Conservation (phyloP, 2,113 vertebrate genomes). For the Salvator merianae region DNA sequence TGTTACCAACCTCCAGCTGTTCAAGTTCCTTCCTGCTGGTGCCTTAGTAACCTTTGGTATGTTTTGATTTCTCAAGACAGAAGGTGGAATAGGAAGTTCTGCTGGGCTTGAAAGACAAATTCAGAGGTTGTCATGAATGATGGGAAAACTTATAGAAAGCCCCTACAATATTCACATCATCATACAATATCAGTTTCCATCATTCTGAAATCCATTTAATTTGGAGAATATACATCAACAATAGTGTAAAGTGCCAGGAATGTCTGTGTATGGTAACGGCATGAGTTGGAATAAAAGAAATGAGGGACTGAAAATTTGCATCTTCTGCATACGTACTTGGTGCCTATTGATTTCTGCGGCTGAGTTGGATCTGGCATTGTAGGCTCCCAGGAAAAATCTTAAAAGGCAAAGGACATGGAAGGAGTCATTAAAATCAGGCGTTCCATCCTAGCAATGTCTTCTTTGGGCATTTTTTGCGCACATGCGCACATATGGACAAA, state of each 20-base stretch:
- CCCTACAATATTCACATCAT: not conserved
- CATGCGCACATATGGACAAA: not conserved
- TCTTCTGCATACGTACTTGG: conserved; percentile 64
- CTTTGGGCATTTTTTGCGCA: not conserved
- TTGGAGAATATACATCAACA: not conserved
- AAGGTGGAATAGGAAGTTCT: conserved; percentile 48
- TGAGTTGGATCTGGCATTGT: conserved; percentile 52
- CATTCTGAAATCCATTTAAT: not conserved
- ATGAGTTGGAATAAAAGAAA: too few species aligned
- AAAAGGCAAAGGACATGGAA: conserved; percentile 48
- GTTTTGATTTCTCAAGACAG: conserved; percentile 57
- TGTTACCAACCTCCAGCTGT: conserved; percentile 66
- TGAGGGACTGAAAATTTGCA: not conserved
- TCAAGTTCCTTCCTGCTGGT: conserved; percentile 54
- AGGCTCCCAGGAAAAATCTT: conserved; percentile 72
- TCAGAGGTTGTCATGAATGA: conserved; percentile 38
- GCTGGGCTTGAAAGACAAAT: conserved; percentile 62
- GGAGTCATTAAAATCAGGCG: not conserved
- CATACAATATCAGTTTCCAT: not conserved
- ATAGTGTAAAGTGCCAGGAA: conserved; percentile 20
- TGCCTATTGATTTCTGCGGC: conserved; percentile 51
- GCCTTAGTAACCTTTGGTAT: conserved; percentile 39
- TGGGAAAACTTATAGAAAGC: not conserved
- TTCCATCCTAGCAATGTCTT: not conserved
- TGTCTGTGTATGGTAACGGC: not conserved